Percentiles rank a stretch among this genome's conserved stretches.
Conservation (phyloP, 2,113 vertebrate genomes). For the Apeltes quadracus region DNA sequence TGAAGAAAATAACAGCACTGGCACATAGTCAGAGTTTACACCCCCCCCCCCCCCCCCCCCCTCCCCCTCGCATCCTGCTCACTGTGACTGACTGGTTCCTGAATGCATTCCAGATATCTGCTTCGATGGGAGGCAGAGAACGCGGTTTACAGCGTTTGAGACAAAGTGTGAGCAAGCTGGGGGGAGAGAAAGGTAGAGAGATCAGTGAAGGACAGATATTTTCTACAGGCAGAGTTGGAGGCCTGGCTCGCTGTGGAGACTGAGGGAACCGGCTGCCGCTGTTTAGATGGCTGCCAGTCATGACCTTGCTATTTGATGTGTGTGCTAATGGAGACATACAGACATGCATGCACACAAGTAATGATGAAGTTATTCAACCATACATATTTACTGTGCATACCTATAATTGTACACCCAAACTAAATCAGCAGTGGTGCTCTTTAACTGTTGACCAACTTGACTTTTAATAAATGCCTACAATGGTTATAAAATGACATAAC, state of each 20-base stretch:
- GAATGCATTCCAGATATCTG: slow-evolving; percentile 58
- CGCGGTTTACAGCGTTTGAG: slow-evolving; percentile 15
- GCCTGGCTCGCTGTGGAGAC: slow-evolving; percentile 24
- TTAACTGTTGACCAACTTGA: background rate
- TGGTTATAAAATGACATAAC: background rate
- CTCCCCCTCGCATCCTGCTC: slow-evolving; percentile 23
- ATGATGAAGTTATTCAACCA: background rate
- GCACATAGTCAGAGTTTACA: slow-evolving; percentile 63
- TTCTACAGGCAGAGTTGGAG: slow-evolving; percentile 29
- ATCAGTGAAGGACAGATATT: slow-evolving; percentile 16
- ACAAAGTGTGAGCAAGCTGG: slow-evolving; percentile 7
- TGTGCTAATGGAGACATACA: slow-evolving; percentile 16
- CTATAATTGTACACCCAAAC: background rate
- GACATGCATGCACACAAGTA: background rate
- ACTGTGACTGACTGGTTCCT: slow-evolving; percentile 54
- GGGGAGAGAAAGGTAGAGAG: slow-evolving; percentile 26
- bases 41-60: slow-evolving; percentile 14
- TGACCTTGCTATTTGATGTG: slow-evolving; percentile 3
- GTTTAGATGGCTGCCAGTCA: slow-evolving; percentile 35
- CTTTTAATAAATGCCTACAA: background rate
- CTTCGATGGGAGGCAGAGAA: slow-evolving; percentile 13
- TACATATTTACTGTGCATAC: background rate
- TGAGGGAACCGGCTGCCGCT: slow-evolving; percentile 18
- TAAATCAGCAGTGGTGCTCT: background rate
- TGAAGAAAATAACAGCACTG: slow-evolving; percentile 77